phyloP scores from a whole-genome alignment of 2,888 invertebrate genomes.

The Byasa hedistus region DNA sequence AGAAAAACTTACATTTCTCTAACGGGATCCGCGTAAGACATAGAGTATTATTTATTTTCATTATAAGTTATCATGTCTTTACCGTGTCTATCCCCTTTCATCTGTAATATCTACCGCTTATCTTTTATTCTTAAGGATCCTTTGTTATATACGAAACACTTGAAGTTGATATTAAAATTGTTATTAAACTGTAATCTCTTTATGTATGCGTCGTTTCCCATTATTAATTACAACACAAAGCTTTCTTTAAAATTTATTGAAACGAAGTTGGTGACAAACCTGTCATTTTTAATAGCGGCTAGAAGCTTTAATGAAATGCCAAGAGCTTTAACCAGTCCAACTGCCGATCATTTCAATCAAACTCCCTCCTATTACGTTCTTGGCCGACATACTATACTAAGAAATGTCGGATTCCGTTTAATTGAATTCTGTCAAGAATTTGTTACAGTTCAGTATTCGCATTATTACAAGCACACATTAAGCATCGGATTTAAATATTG shows the following conservation, averaged over 20 bases:
- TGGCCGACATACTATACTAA: slow-evolving; percentile 32
- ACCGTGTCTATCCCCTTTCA: neutral
- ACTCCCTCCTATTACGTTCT: slow-evolving; percentile 28
- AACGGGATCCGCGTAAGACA: neutral
- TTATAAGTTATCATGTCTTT: neutral
- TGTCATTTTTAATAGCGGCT: neutral
- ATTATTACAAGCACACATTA: slow-evolving; percentile 1
- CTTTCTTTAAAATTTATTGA: no score
- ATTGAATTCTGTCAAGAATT: slow-evolving; percentile 28
- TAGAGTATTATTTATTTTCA: neutral
- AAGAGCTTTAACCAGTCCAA: slow-evolving; percentile 18
- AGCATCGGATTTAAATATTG: neutral
- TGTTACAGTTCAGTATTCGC: slow-evolving; percentile 14
- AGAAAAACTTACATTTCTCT: slow-evolving; percentile 12
- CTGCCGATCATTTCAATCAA: slow-evolving; percentile 11
- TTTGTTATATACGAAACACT: neutral
- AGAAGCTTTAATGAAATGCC: neutral
- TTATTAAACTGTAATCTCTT: neutral
- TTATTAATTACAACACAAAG: no score
- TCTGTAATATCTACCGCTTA: neutral
- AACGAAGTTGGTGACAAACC: neutral
- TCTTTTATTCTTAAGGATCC: neutral
- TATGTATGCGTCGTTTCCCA: no score
- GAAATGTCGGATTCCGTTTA: slow-evolving; percentile 16
- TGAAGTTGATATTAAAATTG: neutral